phyloP scores from a whole-genome alignment of 2,888 invertebrate genomes.

The Ceriagrion tenellum region DNA sequence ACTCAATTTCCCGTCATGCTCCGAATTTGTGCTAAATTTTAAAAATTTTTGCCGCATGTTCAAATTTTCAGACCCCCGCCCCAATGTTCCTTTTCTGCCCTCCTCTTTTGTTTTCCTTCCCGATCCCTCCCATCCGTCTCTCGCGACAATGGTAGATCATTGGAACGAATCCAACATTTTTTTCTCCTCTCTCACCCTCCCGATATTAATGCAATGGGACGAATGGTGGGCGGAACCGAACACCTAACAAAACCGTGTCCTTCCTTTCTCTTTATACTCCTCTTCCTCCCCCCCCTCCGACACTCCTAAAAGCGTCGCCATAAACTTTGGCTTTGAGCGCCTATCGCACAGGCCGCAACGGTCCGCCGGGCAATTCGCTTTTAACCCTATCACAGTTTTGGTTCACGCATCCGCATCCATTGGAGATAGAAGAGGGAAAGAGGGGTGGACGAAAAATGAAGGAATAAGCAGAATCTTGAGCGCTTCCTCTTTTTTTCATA shows the following conservation, averaged over 20 bases:
- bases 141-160: constrained; percentile 20
- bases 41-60: not conserved
- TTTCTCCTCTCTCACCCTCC: not conserved
- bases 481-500: not conserved
- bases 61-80: not conserved
- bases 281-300: not conserved
- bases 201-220: constrained; percentile 54
- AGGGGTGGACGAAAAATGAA: constrained; percentile 70
- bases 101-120: not conserved
- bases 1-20: not conserved
- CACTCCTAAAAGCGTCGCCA: not conserved
- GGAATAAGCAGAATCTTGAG: not conserved
- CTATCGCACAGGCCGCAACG: constrained; percentile 40
- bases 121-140: not conserved
- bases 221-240: constrained; percentile 42
- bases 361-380: constrained; percentile 17
- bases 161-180: constrained; percentile 52
- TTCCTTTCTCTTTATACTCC: not conserved
- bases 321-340: constrained; percentile 37
- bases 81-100: not conserved
- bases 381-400: constrained; percentile 17
- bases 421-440: not conserved
- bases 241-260: constrained; percentile 29
- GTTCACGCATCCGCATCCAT: constrained; percentile 33
- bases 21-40: not conserved